phyloP scores from a whole-genome alignment of 2,113 vertebrate species.

The Haliaeetus leucogaster region DNA sequence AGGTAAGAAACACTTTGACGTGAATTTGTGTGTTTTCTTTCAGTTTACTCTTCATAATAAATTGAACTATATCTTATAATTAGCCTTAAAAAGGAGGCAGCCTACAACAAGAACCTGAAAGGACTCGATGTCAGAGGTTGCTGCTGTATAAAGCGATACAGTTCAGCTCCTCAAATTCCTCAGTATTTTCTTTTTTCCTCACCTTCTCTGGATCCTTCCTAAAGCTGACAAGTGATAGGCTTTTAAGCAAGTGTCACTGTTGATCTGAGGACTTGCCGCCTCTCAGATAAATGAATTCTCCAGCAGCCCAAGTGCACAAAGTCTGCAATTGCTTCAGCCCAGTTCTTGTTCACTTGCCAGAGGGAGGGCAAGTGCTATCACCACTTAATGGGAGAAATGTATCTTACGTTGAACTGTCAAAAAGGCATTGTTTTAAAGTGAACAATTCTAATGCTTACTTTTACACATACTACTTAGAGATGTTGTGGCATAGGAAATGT shows the following conservation, averaged over 20 bases:
- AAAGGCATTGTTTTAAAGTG: not conserved
- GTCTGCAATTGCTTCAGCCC: not conserved
- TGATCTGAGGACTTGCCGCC: not conserved
- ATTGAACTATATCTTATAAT: not conserved
- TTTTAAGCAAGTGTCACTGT: not conserved
- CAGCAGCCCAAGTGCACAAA: not conserved
- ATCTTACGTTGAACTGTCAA: not conserved
- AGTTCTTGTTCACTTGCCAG: not conserved
- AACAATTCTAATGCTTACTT: not conserved
- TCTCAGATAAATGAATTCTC: not conserved
- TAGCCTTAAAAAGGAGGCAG: not conserved
- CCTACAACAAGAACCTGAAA: not conserved
- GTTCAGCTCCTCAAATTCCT: not conserved
- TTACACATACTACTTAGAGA: not conserved
- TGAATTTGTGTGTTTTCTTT: not conserved
- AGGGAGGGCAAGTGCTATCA: not conserved
- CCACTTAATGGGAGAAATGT: not conserved
- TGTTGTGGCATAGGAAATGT: not conserved
- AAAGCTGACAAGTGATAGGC: not conserved
- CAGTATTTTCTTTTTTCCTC: not conserved
- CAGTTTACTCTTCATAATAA: not conserved
- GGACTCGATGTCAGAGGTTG: not conserved
- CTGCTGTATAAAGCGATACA: not conserved
- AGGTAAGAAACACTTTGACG: not conserved
- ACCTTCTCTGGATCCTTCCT: not conserved